These are phyloP conservation scores for Sitta europaea DNA, from an alignment of 2,113 vertebrate species.

Conservation along the genomic window DNA sequence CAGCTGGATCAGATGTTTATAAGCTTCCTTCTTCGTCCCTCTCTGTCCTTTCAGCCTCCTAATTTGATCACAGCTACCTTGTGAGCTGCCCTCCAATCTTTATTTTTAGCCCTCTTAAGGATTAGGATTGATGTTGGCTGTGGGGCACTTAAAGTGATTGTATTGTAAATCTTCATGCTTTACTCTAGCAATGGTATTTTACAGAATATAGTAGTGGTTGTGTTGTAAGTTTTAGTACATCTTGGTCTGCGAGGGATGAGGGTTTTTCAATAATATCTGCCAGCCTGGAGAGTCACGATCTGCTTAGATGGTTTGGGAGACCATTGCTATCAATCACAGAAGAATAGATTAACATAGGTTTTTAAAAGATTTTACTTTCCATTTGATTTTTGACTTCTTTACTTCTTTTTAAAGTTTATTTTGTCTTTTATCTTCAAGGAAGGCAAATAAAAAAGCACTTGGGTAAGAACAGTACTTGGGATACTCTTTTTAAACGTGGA, in stretches of 20 bases:
- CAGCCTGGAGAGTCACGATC: constrained; percentile 11
- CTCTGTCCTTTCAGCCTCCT: constrained; percentile 90
- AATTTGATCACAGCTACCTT: constrained; percentile 95
- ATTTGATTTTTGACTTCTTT: constrained; percentile 56
- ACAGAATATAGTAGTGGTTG: constrained; percentile 40
- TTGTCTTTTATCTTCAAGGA: constrained; percentile 28
- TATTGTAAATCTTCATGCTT: constrained; percentile 95
- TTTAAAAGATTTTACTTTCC: constrained; percentile 33
- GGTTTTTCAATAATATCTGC: constrained; percentile 35
- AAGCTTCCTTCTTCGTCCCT: constrained; percentile 98
- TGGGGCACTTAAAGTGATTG: constrained; percentile 99
- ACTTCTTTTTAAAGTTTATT: constrained; percentile 11
- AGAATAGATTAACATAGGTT: constrained; percentile 52
- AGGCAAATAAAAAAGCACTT: constrained; percentile 40
- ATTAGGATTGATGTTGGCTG: constrained; percentile 99
- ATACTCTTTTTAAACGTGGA: constrained; percentile 29
- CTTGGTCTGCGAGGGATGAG: constrained; percentile 9
- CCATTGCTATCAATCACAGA: constrained; percentile 50
- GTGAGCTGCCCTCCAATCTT: constrained; percentile 95
- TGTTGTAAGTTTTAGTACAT: constrained; percentile 61
- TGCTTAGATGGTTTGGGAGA: constrained; percentile 44
- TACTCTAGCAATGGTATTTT: constrained; percentile 64
- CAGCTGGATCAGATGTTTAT: constrained; percentile 99
- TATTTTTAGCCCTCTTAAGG: constrained; percentile 99
- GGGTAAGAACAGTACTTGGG: constrained; percentile 40